phyloP scores from a whole-genome alignment of 2,797 vertebrate species.

The Brachymystax lenok region DNA sequence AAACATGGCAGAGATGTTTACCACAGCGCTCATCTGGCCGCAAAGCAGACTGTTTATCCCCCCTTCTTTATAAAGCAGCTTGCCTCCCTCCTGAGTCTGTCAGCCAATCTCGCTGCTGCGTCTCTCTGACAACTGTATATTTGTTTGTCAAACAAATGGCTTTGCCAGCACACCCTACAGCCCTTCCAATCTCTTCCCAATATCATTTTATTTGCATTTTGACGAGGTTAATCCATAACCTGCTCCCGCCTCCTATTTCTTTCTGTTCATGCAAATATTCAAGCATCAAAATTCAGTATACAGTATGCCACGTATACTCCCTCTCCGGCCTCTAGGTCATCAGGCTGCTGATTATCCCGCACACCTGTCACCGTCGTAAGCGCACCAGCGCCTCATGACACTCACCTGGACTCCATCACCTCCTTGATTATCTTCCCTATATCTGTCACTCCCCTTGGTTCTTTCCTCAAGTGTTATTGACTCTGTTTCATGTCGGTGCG shows the following conservation, averaged over 20 bases:
- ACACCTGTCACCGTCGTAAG: no score
- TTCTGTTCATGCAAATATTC: slow-evolving; percentile 35
- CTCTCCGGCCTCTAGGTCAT: no score
- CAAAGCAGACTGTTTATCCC: slow-evolving; percentile 37
- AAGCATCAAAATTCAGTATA: slow-evolving; percentile 32
- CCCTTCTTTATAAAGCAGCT: neutral
- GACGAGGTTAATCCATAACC: neutral
- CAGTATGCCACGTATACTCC: neutral
- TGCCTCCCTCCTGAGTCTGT: slow-evolving; percentile 19
- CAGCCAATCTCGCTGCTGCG: slow-evolving; percentile 14
- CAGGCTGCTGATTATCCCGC: no score
- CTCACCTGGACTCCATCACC: no score
- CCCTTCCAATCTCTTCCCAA: neutral
- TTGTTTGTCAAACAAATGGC: slow-evolving; percentile 21
- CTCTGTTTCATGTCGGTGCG: no score
- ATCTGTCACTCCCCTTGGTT: no score
- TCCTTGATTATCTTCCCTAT: no score
- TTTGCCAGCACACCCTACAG: slow-evolving; percentile 6
- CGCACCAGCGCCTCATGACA: no score
- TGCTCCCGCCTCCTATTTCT: neutral
- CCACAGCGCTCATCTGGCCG: slow-evolving; percentile 25
- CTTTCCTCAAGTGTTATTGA: no score
- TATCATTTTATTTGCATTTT: neutral
- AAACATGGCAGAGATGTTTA: slow-evolving; percentile 48
- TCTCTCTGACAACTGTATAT: slow-evolving; percentile 21